Evolutionary conservation across 2,797 vertebrate genomes (phyloP), one percentile per base, ranked within the genome.

Genomic region (Spheniscus humboldti): DNA sequence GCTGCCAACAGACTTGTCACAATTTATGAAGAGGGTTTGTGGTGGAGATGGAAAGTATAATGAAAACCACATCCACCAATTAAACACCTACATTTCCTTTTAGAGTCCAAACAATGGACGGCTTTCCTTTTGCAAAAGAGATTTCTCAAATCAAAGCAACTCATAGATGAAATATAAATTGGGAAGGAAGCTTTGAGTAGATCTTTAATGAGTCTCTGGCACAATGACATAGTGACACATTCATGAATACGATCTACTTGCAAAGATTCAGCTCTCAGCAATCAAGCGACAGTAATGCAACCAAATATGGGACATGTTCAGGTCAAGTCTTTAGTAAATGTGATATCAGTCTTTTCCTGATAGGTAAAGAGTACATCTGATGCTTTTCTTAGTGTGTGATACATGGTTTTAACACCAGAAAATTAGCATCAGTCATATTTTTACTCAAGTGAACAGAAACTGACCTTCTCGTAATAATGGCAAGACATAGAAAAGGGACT

Each of bases 1-100:
- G 20, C 86, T 96, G 94, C 96, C 92, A 93, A 86, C 73, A 95
- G 91, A 53, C 85, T 90, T 92, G 87, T 96, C 92, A 95, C 59
- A 75, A 86, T 85, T 94, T 90, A 86, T 92, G 94, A 91, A 88
- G 62, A 88, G 39, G 31, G 59, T 90, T 96, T 96, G 85, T 78
- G 87, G 91, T 92, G n/a, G 52, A 80, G 84, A 91, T 64, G 66
- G 53, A 75, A 92, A 88, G 22, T 66, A 60, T 81, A 94, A 94
- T 91, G 68, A 84, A 95, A 96, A 91, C 91, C 94, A 92, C 94
- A 91, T 97, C 76, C 92, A 81, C 85, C 92, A 84, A 95, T 96
- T 95, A 96, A 96, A 94, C 73, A 90, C 91, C 94, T 95, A 91
- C 91, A 94, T 95, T 97, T 97, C 92, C 76, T 88, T 92, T 91